Conservation (phyloP, 2,797 vertebrate genomes). For the Florisuga fusca region DNA sequence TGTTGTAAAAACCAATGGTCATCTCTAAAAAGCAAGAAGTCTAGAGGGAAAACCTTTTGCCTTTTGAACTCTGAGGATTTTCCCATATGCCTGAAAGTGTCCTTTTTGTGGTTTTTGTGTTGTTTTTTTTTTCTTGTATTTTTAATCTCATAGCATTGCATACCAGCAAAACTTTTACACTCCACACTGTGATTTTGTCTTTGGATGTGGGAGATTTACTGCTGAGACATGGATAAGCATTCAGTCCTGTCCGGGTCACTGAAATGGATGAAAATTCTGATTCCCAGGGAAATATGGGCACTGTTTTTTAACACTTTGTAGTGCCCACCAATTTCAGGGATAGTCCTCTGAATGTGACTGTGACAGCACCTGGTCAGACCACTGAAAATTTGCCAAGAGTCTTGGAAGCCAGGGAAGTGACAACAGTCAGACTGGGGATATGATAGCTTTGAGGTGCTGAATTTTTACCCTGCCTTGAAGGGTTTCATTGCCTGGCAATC, state of each 20-base stretch:
- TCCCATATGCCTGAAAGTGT: background rate
- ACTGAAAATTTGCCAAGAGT: background rate
- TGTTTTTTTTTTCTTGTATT: no score
- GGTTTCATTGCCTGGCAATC: background rate
- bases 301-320: background rate
- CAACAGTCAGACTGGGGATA: background rate
- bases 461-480: background rate
- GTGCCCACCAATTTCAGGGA: rapidly evolving
- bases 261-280: background rate
- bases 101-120: background rate
- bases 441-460: rapidly evolving
- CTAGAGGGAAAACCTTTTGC: background rate
- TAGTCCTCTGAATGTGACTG: background rate
- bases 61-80: background rate
- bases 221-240: background rate
- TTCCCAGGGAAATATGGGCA: background rate
- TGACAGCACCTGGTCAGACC: background rate
- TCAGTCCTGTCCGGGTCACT: rapidly evolving
- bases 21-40: background rate
- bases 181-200: background rate
- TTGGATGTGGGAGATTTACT: background rate
- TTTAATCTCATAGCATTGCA: background rate
- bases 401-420: background rate
- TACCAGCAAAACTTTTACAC: background rate
- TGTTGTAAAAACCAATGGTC: background rate